Evolutionary conservation across 92 coral and sea anemone genomes (phyloP).

Genomic region (Phenganax subtilis): DNA sequence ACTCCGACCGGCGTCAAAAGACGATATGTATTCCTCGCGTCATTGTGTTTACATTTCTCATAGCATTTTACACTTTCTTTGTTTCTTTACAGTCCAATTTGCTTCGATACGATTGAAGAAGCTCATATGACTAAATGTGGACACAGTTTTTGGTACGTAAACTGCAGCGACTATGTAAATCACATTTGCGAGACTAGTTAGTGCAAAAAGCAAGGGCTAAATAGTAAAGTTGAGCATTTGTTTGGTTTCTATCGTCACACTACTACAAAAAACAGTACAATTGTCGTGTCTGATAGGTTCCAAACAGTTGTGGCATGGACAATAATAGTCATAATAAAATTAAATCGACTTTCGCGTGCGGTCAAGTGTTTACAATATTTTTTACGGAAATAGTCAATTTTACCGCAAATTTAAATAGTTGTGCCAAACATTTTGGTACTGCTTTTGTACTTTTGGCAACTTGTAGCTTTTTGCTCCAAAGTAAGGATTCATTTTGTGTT

Average conservation of each 20-base stretch:
- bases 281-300: not conserved
- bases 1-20: not conserved
- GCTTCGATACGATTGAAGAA: slow-evolving; percentile 95
- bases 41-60: slow-evolving; percentile 8
- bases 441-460: not conserved
- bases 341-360: slow-evolving; percentile 7
- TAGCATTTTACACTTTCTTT: slow-evolving; percentile 5
- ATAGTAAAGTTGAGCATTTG: not conserved
- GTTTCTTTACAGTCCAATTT: slow-evolving; percentile 70
- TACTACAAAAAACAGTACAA: not conserved
- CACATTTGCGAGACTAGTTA: not conserved
- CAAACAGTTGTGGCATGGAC: not conserved
- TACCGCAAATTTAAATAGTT: not conserved
- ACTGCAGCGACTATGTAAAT: not conserved
- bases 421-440: not conserved
- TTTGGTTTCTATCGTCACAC: not conserved
- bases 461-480: not conserved
- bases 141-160: slow-evolving; percentile 89
- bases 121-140: slow-evolving; percentile 99
- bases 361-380: not conserved
- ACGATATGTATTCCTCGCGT: not conserved
- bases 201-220: not conserved
- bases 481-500: not conserved
- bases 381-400: slow-evolving; percentile 1
- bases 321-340: slow-evolving; percentile 1